Percentiles rank a stretch among this genome's conserved stretches.
phyloP scores from a whole-genome alignment of 2,113 vertebrate species.

The Pao palembangensis region DNA sequence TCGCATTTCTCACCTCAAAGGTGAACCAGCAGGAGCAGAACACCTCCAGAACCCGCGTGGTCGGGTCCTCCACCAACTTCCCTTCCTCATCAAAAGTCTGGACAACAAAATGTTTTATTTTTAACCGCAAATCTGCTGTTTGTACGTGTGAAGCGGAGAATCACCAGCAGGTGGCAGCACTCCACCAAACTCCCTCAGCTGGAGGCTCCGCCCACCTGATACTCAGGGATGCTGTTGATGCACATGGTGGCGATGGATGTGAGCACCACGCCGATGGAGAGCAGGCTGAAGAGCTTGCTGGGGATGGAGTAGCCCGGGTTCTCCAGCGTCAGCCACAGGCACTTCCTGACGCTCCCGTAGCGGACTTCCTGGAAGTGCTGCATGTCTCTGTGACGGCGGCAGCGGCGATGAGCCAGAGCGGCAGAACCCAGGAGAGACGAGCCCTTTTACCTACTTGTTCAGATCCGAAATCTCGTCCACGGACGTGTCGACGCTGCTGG shows the following conservation, averaged over 20 bases:
- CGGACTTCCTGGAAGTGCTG: slow-evolving; percentile 81
- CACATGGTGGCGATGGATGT: slow-evolving; percentile 92
- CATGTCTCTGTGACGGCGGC: slow-evolving; percentile 73
- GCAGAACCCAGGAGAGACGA: not conserved
- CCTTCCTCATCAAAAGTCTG: slow-evolving; percentile 77
- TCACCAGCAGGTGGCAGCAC: too few relatives aligned
- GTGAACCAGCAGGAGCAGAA: slow-evolving; percentile 98
- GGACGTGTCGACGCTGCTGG: slow-evolving; percentile 91
- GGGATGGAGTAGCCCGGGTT: slow-evolving; percentile 96
- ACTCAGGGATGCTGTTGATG: slow-evolving; percentile 93
- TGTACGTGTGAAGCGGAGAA: not conserved
- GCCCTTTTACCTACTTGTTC: slow-evolving; percentile 72
- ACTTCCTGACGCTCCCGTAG: slow-evolving; percentile 83
- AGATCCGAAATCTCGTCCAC: slow-evolving; percentile 92
- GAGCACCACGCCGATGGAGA: slow-evolving; percentile 91
- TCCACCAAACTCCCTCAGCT: not conserved
- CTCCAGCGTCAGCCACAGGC: slow-evolving; percentile 96
- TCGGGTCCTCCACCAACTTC: slow-evolving; percentile 76
- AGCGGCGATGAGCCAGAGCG: accelerated
- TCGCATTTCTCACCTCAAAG: slow-evolving; percentile 76
- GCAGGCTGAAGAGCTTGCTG: slow-evolving; percentile 93
- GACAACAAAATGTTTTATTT: not conserved
- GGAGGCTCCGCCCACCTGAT: slow-evolving; percentile 69
- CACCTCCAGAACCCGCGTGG: slow-evolving; percentile 84
- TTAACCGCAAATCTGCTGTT: too few relatives aligned